Base-by-base conservation (phyloP, 1,140 invertebrate species). In the Acyrthosiphon pisum region DNA sequence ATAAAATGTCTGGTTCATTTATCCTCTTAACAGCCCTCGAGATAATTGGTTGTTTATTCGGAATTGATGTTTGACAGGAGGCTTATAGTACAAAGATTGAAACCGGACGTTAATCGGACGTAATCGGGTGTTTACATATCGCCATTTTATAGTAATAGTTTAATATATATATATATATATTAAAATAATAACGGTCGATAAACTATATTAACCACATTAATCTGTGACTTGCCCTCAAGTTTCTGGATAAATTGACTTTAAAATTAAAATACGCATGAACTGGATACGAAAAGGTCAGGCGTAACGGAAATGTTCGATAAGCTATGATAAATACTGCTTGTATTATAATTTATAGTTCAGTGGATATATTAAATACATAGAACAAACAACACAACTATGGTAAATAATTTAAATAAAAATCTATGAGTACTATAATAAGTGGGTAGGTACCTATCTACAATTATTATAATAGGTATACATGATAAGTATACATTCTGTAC, bases 41-140 rank as follows among this genome's bases (percentile, higher is more conserved):
- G 60, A 76, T 91, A 91, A 91, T 91, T 91, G 60, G 68, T 81
- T 91, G 90, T 76, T 91, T 81, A 91, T 76, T 76, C 35, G 44
- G 30, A 76, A 48, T 18, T 46, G 90, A 91, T 76, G 60, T 46
- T 76, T 76, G 90, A 76, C 22, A 91, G 60, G 56, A 20, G 41
- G 90, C 46, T 44, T 76, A 76, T 46, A 30, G 56, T 8, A 35
- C 44, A 76, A 76, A 91, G 30, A 68, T 91, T 68, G 90, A 91
- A 91, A 91, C 41, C n/a, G 87, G n/a, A 53, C 22, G 48, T 53
- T 35, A 89, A 50, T 30, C 41, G n/a, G 30, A 84, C 37, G 14
- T n/a, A 76, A 41, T 84, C 23, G 83, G 20, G 2, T 41, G 81
- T 83, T 76, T 76, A 76, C 30, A 76, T n/a, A 76, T n/a, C n/a